Percentiles rank a stretch among this genome's conserved stretches.
These are phyloP conservation scores for Aythya fuligula DNA, from an alignment of 2,797 vertebrate genomes.

Conservation along the genomic window DNA sequence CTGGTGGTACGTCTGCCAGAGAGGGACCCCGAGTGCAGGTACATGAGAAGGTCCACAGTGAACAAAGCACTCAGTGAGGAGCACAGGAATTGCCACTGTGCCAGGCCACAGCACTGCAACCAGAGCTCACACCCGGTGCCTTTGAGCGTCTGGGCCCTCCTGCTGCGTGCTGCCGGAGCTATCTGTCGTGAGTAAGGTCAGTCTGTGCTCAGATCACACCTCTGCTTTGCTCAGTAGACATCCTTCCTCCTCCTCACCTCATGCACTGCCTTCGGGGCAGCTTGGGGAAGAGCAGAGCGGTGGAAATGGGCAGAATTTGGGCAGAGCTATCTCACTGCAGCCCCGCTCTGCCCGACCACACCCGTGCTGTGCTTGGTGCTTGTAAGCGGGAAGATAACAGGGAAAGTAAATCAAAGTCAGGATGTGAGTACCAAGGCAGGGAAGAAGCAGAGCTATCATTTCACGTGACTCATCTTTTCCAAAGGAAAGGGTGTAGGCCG, in stretches of 20 bases:
- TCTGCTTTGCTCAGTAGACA: background rate
- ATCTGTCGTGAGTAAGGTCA: accelerated
- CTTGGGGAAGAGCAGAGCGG: background rate
- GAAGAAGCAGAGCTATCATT: background rate
- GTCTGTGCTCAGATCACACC: background rate
- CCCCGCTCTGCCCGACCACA: background rate
- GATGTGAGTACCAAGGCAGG: background rate
- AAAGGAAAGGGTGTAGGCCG: background rate
- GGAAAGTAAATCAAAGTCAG: background rate
- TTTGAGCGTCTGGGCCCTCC: background rate
- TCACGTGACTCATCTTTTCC: background rate
- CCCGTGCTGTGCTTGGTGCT: background rate
- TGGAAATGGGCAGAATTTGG: background rate
- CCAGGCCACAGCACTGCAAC: background rate
- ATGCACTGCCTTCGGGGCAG: background rate
- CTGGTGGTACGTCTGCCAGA: background rate
- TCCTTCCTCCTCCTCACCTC: background rate
- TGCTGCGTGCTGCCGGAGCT: background rate
- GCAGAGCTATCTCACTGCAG: background rate
- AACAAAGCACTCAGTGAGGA: accelerated
- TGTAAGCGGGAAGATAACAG: background rate
- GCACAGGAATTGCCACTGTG: background rate
- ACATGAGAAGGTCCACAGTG: background rate
- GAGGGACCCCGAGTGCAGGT: background rate
- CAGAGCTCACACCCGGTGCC: background rate